Percentiles rank a stretch among this genome's conserved stretches.
phyloP scores from a whole-genome alignment of 2,888 invertebrate genomes.

The Agrenia bidenticulata region DNA sequence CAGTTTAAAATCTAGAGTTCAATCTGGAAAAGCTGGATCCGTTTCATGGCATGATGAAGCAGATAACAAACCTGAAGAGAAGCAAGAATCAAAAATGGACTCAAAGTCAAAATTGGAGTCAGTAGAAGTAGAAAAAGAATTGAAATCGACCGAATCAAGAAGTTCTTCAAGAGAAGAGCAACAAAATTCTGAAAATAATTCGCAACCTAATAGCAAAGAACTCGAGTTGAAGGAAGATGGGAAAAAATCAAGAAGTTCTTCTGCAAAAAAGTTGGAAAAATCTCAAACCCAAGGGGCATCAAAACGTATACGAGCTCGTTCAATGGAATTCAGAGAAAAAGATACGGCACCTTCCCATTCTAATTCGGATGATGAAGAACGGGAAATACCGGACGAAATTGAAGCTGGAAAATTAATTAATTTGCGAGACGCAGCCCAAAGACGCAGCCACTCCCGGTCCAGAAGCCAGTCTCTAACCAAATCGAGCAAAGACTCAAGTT shows the following conservation, averaged over 20 bases:
- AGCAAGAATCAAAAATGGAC: too few species aligned
- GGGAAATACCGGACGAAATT: constrained; percentile 36
- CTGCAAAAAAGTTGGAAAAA: neutral
- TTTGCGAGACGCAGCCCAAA: constrained; percentile 45
- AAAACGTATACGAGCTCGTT: neutral
- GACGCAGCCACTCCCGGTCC: constrained; percentile 23
- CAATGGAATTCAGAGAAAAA: constrained; percentile 1
- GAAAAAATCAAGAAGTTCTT: too few species aligned
- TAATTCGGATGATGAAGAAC: constrained; percentile 6
- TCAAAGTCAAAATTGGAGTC: too few species aligned
- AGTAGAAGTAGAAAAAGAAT: neutral
- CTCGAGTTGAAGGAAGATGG: too few species aligned
- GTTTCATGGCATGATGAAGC: constrained; percentile 44
- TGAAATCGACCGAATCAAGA: neutral
- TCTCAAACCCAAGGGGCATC: neutral
- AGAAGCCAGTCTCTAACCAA: constrained; percentile 26
- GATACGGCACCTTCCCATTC: too few species aligned
- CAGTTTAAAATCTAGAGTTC: constrained; percentile 37
- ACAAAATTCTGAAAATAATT: constrained; percentile 22
- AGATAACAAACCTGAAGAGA: constrained; percentile 19
- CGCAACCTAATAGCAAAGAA: neutral
- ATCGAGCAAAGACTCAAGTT: constrained; percentile 7
- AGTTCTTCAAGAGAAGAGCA: constrained; percentile 1
- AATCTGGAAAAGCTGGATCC: constrained; percentile 33
- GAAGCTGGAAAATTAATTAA: constrained; percentile 43